These are phyloP conservation scores for Spheniscus humboldti DNA, from an alignment of 2,797 vertebrate species.

Conservation along the genomic window DNA sequence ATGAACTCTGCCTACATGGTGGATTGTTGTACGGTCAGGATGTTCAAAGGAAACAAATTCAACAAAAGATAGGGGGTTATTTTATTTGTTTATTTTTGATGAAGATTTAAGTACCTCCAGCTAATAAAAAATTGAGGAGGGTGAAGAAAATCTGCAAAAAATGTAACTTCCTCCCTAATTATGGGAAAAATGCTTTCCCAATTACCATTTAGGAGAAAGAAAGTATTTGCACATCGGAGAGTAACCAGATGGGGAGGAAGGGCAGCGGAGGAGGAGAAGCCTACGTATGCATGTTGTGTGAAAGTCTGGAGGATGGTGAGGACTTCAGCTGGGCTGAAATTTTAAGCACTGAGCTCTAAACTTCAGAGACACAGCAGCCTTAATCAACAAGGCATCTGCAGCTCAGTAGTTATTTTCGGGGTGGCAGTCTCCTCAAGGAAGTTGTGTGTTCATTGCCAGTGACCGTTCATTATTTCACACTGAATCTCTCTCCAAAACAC, in stretches of 20 bases:
- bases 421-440: background rate
- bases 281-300: accelerated
- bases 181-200: background rate
- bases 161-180: background rate
- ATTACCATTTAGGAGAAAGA: background rate
- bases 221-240: background rate
- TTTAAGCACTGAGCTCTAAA: background rate
- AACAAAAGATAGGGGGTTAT: background rate
- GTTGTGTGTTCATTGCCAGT: background rate
- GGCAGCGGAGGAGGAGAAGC: background rate
- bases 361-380: background rate
- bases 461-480: background rate
- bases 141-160: background rate
- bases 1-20: background rate
- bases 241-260: background rate
- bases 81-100: background rate
- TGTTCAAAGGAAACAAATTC: background rate
- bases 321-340: background rate
- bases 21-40: background rate
- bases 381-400: background rate
- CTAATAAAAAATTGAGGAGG: background rate
- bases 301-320: background rate
- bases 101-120: background rate
- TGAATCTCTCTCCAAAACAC: background rate
- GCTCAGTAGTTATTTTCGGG: background rate